A percentile compares a stretch with the other conserved stretches of the same genome.
These are phyloP conservation scores for Crotalus horridus DNA, from an alignment of 2,113 vertebrate species.

Conservation along the genomic window DNA sequence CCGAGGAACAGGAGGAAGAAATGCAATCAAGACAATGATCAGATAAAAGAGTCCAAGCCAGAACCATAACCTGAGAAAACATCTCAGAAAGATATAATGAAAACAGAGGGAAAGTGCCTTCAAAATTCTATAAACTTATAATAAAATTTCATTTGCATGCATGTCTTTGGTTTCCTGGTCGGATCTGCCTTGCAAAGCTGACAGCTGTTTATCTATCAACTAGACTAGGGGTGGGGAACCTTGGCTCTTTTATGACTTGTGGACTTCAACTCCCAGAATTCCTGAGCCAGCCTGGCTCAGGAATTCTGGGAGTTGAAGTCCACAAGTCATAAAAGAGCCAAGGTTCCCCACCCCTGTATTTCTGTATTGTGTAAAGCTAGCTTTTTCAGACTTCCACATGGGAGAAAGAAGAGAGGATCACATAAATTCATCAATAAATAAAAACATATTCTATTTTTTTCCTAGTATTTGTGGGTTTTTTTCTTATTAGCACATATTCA, in stretches of 20 bases:
- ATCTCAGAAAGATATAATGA: not conserved
- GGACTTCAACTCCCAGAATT: too few relatives aligned
- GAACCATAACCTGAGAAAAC: not conserved
- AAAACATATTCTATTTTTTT: not conserved
- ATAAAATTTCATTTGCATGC: not conserved
- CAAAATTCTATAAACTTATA: not conserved
- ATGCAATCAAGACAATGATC: not conserved
- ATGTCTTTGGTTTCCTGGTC: not conserved
- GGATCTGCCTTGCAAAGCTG: not conserved
- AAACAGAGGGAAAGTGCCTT: not conserved
- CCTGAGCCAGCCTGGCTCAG: too few relatives aligned
- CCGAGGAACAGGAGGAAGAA: not conserved
- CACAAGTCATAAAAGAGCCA: too few relatives aligned
- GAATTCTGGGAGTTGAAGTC: too few relatives aligned
- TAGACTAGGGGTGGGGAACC: not conserved
- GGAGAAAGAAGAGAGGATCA: not conserved
- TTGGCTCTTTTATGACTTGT: not conserved
- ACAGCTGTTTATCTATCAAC: not conserved
- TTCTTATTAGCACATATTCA: not conserved
- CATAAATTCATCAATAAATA: not conserved
- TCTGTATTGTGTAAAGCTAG: not conserved
- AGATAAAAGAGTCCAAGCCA: not conserved
- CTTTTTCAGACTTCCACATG: not conserved
- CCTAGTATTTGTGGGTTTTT: not conserved
- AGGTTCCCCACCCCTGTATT: not conserved